Conservation (phyloP, 2,888 invertebrate species). For the Latrodectus elegans region DNA sequence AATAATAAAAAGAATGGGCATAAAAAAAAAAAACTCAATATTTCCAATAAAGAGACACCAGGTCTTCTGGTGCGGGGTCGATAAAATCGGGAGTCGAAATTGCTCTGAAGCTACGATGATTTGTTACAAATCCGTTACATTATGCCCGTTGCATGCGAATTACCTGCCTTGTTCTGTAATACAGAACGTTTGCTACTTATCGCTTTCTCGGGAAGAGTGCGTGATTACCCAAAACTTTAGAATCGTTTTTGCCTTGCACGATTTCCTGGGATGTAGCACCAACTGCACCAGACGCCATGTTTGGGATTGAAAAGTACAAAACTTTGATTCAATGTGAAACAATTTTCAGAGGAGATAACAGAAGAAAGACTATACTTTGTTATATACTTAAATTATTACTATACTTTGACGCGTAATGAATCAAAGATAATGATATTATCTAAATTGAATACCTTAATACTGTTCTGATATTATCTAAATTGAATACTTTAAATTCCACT, state of each 20-base stretch:
- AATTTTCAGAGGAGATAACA: too few relatives aligned
- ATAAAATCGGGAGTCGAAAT: slow-evolving; percentile 64
- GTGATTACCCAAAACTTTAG: slow-evolving; percentile 67
- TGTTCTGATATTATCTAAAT: too few relatives aligned
- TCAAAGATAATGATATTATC: too few relatives aligned
- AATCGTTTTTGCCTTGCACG: slow-evolving; percentile 40
- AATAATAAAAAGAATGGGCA: slow-evolving; percentile 31
- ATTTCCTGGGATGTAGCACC: slow-evolving; percentile 8
- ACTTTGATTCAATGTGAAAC: too few relatives aligned
- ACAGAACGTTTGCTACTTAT: slow-evolving; percentile 68
- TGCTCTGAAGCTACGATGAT: slow-evolving; percentile 62
- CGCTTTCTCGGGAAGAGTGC: slow-evolving; percentile 59
- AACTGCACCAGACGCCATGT: too few relatives aligned
- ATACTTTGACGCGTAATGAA: too few relatives aligned
- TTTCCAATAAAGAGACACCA: slow-evolving; percentile 65
- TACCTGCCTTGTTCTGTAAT: slow-evolving; percentile 69
- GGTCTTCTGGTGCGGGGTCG: slow-evolving; percentile 38
- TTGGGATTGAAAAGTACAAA: too few relatives aligned
- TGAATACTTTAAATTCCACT: too few relatives aligned
- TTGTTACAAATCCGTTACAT: slow-evolving; percentile 69
- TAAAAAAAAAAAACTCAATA: slow-evolving; percentile 9
- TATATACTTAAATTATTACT: too few relatives aligned
- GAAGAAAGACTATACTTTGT: too few relatives aligned
- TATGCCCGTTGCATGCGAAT: slow-evolving; percentile 68
- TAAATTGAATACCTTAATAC: too few relatives aligned